phyloP scores from a whole-genome alignment of 2,797 vertebrate species.

The Lepilemur septentrionalis region DNA sequence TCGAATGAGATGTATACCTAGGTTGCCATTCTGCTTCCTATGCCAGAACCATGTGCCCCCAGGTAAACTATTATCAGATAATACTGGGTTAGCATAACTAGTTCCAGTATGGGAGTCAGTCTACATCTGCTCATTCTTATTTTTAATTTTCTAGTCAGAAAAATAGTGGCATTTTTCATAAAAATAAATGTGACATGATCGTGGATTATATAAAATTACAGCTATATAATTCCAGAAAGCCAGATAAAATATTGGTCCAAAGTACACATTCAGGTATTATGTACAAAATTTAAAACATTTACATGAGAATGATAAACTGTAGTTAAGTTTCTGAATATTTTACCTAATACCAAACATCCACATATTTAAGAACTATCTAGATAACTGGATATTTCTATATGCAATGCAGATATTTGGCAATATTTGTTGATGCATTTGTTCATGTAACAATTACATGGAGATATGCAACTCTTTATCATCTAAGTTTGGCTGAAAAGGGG shows the following conservation, averaged over 20 bases:
- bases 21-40: neutral
- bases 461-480: neutral
- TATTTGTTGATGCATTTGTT: neutral
- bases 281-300: neutral
- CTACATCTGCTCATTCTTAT: neutral
- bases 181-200: neutral
- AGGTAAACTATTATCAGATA: neutral
- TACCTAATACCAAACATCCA: neutral
- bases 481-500: neutral
- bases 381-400: neutral
- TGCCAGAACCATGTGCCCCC: neutral
- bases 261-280: neutral
- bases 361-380: neutral
- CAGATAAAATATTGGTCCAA: neutral
- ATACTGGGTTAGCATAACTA: neutral
- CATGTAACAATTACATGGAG: neutral
- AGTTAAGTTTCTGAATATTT: neutral
- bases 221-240: neutral
- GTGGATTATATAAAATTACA: neutral
- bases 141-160: neutral
- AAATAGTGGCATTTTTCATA: neutral
- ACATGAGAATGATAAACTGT: neutral
- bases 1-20: neutral
- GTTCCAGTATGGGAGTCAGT: neutral
- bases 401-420: neutral